phyloP scores from a whole-genome alignment of 2,797 vertebrate genomes.

The Gymnoscopelus braueri region DNA sequence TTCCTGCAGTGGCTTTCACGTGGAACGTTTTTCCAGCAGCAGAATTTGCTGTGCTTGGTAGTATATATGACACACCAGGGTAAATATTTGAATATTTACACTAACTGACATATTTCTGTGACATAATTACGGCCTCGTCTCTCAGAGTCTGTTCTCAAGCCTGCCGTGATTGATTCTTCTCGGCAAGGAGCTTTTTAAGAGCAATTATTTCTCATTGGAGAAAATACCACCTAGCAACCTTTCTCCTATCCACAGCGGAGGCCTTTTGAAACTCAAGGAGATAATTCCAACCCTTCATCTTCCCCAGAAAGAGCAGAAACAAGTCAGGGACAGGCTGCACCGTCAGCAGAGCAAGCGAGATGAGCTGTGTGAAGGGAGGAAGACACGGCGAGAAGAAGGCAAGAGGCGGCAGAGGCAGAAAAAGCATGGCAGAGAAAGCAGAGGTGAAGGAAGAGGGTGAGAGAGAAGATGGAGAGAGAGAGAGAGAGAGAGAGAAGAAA shows the following conservation, averaged over 20 bases:
- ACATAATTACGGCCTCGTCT: conserved; percentile 59
- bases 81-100: conserved; percentile 55
- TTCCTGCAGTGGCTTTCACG: conserved; percentile 31
- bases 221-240: conserved; percentile 45
- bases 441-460: background rate
- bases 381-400: conserved; percentile 2
- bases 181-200: conserved; percentile 12
- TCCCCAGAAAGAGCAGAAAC: conserved; percentile 32
- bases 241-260: conserved; percentile 34
- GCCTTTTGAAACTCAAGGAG: conserved; percentile 63
- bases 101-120: conserved; percentile 58
- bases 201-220: conserved; percentile 57
- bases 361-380: background rate
- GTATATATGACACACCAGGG: conserved; percentile 37
- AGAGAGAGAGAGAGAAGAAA: conserved; percentile 31
- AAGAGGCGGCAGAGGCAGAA: conserved; percentile 3
- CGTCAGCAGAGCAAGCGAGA: conserved; percentile 39
- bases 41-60: conserved; percentile 39
- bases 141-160: conserved; percentile 33
- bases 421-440: background rate
- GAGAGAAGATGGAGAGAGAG: conserved; percentile 6
- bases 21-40: conserved; percentile 35
- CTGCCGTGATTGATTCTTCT: conserved; percentile 38
- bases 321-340: conserved; percentile 41
- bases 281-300: conserved; percentile 63